A percentile compares a stretch with the other conserved stretches of the same genome.
These are phyloP conservation scores for Coreoperca whiteheadi DNA, from an alignment of 2,113 vertebrate genomes.

Conservation along the genomic window DNA sequence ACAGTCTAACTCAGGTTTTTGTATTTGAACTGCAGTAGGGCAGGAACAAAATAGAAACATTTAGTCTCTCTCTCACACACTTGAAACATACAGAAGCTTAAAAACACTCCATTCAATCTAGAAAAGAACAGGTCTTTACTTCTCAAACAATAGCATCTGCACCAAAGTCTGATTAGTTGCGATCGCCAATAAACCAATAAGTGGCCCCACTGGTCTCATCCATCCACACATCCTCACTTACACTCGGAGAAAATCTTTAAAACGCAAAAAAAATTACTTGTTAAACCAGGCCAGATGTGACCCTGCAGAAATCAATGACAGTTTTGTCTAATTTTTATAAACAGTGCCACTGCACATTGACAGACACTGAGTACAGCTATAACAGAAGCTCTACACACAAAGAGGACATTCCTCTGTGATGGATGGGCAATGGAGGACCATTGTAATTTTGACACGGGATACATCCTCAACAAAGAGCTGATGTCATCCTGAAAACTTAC, in stretches of 20 bases:
- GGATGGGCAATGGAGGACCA: neutral
- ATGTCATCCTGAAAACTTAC: neutral
- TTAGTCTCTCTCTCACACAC: neutral
- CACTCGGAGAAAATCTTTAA: slow-evolving; percentile 8
- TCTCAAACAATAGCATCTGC: neutral
- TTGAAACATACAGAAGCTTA: neutral
- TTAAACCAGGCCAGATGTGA: slow-evolving; percentile 35
- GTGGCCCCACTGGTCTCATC: neutral
- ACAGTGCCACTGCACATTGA: neutral
- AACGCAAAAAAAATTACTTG: neutral
- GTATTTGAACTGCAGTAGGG: neutral
- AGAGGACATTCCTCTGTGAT: neutral
- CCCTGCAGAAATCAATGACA: neutral
- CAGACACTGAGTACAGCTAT: neutral
- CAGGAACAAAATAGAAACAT: neutral
- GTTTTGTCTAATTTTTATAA: neutral
- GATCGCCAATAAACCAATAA: slow-evolving; percentile 24
- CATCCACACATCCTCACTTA: neutral
- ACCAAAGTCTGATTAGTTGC: neutral
- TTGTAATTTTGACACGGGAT: neutral
- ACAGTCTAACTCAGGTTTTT: neutral
- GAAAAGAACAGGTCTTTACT: neutral
- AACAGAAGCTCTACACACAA: neutral
- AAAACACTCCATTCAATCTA: no score
- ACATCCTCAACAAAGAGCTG: neutral